These are phyloP conservation scores for Chromis chromis DNA, from an alignment of 2,797 vertebrate species.

Conservation along the genomic window DNA sequence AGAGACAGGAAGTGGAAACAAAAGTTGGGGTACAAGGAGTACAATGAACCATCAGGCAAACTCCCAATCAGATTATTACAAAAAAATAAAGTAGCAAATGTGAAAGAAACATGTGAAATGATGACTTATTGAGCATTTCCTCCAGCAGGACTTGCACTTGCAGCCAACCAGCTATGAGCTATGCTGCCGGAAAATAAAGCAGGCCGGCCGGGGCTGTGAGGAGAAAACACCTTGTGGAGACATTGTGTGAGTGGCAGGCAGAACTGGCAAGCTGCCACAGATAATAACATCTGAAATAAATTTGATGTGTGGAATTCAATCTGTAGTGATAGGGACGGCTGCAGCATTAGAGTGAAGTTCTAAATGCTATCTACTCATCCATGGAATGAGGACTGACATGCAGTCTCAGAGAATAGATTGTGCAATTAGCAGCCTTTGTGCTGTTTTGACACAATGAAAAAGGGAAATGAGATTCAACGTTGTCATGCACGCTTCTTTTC, in stretches of 20 bases:
- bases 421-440: conserved; percentile 84
- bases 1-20: conserved; percentile 35
- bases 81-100: conserved; percentile 12
- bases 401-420: conserved; percentile 83
- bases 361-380: conserved; percentile 85
- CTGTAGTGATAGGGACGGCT: conserved; percentile 80
- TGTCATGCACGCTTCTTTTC: conserved; percentile 63
- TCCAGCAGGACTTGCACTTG: conserved; percentile 36
- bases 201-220: conserved; percentile 53
- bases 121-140: conserved; percentile 52
- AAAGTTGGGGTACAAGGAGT: conserved; percentile 49
- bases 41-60: conserved; percentile 33
- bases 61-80: conserved; percentile 16
- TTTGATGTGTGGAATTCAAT: conserved; percentile 86
- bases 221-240: conserved; percentile 78
- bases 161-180: conserved; percentile 34
- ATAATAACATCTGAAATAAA: conserved; percentile 86
- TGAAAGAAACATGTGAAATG: conserved; percentile 27
- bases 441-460: conserved; percentile 82
- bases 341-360: conserved; percentile 80
- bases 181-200: conserved; percentile 64
- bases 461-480: conserved; percentile 80
- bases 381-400: conserved; percentile 85
- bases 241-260: conserved; percentile 80
- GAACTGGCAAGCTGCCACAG: conserved; percentile 83